phyloP scores from a whole-genome alignment of 2,113 vertebrate species.

The Mirza zaza region DNA sequence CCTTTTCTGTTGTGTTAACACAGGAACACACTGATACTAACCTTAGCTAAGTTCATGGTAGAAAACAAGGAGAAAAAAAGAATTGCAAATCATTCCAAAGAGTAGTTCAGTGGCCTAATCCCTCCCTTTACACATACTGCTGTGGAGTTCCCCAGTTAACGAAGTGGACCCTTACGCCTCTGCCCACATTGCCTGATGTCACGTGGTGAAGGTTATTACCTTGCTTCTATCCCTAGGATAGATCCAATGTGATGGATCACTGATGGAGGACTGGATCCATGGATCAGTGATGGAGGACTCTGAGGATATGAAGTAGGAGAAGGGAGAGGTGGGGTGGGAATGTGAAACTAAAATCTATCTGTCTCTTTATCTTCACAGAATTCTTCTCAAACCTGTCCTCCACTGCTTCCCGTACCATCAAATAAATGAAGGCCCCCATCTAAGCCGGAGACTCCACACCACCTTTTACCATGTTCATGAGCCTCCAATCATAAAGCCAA shows the following conservation, averaged over 20 bases:
- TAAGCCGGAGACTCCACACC: not conserved
- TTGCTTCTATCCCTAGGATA: not conserved
- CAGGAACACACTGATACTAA: not conserved
- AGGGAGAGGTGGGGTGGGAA: not conserved
- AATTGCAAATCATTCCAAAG: not conserved
- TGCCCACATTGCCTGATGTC: too few relatives aligned
- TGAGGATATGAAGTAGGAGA: not conserved
- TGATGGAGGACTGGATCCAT: not conserved
- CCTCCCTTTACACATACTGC: not conserved
- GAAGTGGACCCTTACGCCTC: not conserved
- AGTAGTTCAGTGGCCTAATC: not conserved
- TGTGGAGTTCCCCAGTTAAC: not conserved
- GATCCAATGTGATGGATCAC: too few relatives aligned
- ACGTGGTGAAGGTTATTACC: fast-evolving
- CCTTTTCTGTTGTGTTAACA: not conserved
- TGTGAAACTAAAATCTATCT: not conserved
- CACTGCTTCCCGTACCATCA: not conserved
- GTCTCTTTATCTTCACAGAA: not conserved
- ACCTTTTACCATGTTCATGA: not conserved
- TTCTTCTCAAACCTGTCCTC: not conserved
- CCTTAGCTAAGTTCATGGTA: not conserved
- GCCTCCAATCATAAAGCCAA: not conserved
- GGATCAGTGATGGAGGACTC: not conserved
- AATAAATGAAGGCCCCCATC: not conserved
- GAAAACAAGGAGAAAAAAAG: not conserved